A percentile compares a stretch with the other conserved stretches of the same genome.
Evolutionary conservation across 1,140 invertebrate genomes (phyloP).

Genomic region (Metaphire vulgaris): DNA sequence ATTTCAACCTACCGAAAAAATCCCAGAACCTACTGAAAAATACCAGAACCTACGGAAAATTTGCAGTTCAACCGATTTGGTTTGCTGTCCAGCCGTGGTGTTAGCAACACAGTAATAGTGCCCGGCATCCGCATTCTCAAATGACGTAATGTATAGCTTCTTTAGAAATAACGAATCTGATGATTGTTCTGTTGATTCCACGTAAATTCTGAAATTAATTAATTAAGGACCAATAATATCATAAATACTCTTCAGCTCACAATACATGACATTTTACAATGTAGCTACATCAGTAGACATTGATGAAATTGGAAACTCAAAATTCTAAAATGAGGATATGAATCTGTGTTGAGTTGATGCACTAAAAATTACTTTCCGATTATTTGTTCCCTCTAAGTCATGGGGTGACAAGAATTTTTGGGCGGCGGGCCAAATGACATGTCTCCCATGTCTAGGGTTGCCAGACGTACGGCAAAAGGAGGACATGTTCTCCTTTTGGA

Average conservation of each 20-base stretch:
- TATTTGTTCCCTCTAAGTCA: too few relatives aligned
- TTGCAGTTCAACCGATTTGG: conserved; percentile 2
- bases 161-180: too few relatives aligned
- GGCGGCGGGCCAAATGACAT: too few relatives aligned
- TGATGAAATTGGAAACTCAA: not conserved
- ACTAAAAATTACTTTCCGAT: not conserved
- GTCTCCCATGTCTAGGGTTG: too few relatives aligned
- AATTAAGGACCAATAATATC: not conserved
- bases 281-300: not conserved
- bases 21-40: too few relatives aligned
- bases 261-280: not conserved
- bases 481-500: too few relatives aligned
- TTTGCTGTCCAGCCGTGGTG: not conserved
- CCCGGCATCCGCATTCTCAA: conserved; percentile 28
- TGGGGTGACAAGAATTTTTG: too few relatives aligned
- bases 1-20: not conserved
- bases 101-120: conserved; percentile 1
- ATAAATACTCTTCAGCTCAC: not conserved
- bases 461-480: too few relatives aligned
- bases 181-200: conserved; percentile 1
- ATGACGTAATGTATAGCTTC: conserved; percentile 26
- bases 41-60: conserved; percentile 7
- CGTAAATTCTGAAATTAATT: not conserved
- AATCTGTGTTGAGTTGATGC: not conserved
- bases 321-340: not conserved